Percentiles rank a stretch among this genome's conserved stretches.
Evolutionary conservation across 2,113 vertebrate genomes (phyloP).

Genomic region (Romanogobio albipinnatus): DNA sequence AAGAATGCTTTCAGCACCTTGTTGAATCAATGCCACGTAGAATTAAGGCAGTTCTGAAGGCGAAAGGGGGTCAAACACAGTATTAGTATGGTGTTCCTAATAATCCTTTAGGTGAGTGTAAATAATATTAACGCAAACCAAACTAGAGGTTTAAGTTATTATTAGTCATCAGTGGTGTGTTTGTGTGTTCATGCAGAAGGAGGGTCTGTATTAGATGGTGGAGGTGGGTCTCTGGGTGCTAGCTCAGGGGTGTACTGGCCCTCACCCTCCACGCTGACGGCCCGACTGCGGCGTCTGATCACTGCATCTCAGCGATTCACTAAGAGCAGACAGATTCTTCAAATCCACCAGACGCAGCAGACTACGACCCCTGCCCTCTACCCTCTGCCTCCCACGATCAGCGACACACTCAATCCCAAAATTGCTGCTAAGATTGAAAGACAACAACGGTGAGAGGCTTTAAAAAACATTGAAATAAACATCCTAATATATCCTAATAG

Average conservation of each 20-base stretch:
- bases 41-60: too few relatives aligned
- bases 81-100: too few relatives aligned
- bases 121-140: too few relatives aligned
- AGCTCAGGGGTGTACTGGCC: constrained; percentile 89
- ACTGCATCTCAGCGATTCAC: constrained; percentile 94
- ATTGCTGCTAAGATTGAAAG: constrained; percentile 97
- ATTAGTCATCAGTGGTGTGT: not conserved
- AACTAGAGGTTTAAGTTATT: too few relatives aligned
- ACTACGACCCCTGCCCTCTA: constrained; percentile 78
- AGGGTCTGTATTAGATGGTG: constrained; percentile 80
- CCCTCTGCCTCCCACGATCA: constrained; percentile 80
- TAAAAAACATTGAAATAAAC: not conserved
- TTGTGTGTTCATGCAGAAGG: constrained; percentile 74
- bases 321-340: constrained; percentile 91
- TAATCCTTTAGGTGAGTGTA: too few relatives aligned
- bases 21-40: too few relatives aligned
- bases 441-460: constrained; percentile 86
- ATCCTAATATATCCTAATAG: not conserved
- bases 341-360: constrained; percentile 84
- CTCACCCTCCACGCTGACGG: constrained; percentile 91
- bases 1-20: too few relatives aligned
- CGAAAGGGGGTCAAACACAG: too few relatives aligned
- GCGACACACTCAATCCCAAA: constrained; percentile 90
- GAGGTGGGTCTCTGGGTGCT: constrained; percentile 28
- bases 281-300: constrained; percentile 92